Percentiles rank a stretch among this genome's conserved stretches.
Conservation (phyloP, 2,888 invertebrate genomes). For the Caenorhabditis sulstoni region DNA sequence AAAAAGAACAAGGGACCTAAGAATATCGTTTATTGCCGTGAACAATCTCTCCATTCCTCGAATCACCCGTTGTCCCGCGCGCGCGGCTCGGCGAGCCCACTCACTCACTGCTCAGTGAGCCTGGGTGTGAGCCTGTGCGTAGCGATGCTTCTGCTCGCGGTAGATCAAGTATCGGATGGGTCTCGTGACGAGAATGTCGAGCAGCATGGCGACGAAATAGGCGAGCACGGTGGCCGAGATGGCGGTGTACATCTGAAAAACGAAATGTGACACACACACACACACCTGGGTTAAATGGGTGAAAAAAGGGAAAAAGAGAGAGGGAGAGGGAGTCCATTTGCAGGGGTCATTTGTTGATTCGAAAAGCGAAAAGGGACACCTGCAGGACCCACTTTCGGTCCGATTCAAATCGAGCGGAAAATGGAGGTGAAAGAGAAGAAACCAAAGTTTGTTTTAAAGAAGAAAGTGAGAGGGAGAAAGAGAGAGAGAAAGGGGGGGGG, state of each 20-base stretch:
- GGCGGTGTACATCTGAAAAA: slow-evolving; percentile 73
- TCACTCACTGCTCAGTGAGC: slow-evolving; percentile 5
- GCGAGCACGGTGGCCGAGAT: slow-evolving; percentile 72
- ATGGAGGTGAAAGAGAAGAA: neutral
- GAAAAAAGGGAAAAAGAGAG: slow-evolving; percentile 6
- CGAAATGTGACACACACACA: neutral
- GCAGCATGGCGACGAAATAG: slow-evolving; percentile 69
- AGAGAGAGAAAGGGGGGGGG: too few species aligned
- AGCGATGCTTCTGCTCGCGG: slow-evolving; percentile 56
- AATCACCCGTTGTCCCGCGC: too few species aligned
- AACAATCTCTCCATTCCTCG: too few species aligned
- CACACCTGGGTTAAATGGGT: slow-evolving; percentile 49
- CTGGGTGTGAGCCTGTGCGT: slow-evolving; percentile 51
- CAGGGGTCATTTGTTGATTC: slow-evolving; percentile 54
- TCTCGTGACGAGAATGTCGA: slow-evolving; percentile 74
- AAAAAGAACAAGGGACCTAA: too few species aligned
- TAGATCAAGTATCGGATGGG: slow-evolving; percentile 71
- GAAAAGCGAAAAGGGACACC: slow-evolving; percentile 9
- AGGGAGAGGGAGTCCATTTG: slow-evolving; percentile 27
- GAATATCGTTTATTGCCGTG: too few species aligned
- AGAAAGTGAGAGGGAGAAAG: neutral
- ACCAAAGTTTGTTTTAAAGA: too few species aligned
- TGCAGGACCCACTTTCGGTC: slow-evolving; percentile 23
- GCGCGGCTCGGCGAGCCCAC: too few species aligned
- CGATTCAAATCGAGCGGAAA: slow-evolving; percentile 1